Percentiles rank a stretch among this genome's conserved stretches.
Evolutionary conservation across 2,797 vertebrate species (phyloP).

Genomic region (Acipenser oxyrinchus): DNA sequence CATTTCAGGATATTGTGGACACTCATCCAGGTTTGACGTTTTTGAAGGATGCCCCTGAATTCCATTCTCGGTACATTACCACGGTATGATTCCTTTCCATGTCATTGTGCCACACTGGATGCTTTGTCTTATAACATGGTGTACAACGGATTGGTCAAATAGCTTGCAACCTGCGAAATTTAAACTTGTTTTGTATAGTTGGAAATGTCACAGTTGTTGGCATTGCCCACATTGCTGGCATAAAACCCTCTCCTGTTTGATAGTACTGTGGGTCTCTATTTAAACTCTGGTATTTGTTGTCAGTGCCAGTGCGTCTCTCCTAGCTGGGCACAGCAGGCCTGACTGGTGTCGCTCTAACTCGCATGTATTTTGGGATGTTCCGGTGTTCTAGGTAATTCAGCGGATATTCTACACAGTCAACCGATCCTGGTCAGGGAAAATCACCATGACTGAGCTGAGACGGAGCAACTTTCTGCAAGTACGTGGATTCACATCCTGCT

Average conservation of each 20-base stretch:
- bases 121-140: not conserved
- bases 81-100: slow-evolving; percentile 61
- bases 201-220: slow-evolving; percentile 7
- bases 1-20: slow-evolving; percentile 85
- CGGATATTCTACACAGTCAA: slow-evolving; percentile 97
- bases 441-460: slow-evolving; percentile 85
- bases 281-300: not conserved
- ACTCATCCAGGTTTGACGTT: slow-evolving; percentile 94
- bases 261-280: not conserved
- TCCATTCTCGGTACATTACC: slow-evolving; percentile 96
- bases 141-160: slow-evolving; percentile 9
- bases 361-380: slow-evolving; percentile 18
- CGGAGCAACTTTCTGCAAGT: slow-evolving; percentile 97
- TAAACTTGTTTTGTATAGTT: not conserved
- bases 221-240: slow-evolving; percentile 4
- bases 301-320: not conserved
- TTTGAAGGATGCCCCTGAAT: slow-evolving; percentile 96
- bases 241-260: not conserved
- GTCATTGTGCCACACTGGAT: not conserved
- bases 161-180: slow-evolving; percentile 2
- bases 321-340: too few species aligned
- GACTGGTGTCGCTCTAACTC: not conserved
- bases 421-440: slow-evolving; percentile 92
- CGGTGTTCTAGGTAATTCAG: slow-evolving; percentile 79
- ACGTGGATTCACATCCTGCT: slow-evolving; percentile 28